These are phyloP conservation scores for Orientallactaga bullata DNA, from an alignment of 2,113 vertebrate species.

Conservation along the genomic window DNA sequence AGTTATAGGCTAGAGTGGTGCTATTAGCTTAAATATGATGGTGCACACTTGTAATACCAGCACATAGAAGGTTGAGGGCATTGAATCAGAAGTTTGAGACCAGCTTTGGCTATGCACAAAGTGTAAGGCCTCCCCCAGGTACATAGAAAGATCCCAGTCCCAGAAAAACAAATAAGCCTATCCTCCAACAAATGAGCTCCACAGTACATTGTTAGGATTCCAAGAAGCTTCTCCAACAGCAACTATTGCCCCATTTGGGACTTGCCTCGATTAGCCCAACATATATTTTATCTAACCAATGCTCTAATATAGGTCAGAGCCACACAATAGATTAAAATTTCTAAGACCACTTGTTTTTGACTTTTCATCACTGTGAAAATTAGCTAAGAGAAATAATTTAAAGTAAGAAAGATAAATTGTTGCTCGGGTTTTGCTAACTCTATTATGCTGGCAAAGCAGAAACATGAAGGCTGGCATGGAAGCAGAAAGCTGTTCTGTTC, in stretches of 20 bases:
- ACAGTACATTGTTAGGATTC: not conserved
- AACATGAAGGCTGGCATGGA: not conserved
- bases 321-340: not conserved
- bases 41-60: not conserved
- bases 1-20: not conserved
- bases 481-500: not conserved
- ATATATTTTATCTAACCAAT: conserved; percentile 15
- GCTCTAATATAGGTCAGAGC: not conserved
- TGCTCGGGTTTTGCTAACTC: not conserved
- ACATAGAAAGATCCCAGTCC: not conserved
- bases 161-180: not conserved
- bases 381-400: not conserved
- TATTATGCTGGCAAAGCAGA: not conserved
- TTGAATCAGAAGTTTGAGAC: not conserved
- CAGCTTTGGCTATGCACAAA: not conserved
- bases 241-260: not conserved
- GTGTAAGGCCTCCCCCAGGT: not conserved
- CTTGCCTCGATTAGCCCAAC: not conserved
- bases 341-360: not conserved
- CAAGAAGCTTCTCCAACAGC: not conserved
- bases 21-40: not conserved
- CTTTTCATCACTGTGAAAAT: not conserved
- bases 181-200: not conserved
- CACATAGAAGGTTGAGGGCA: not conserved
- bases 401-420: not conserved